Evolutionary conservation across 2,888 invertebrate genomes (phyloP).

Genomic region (Ceriagrion tenellum): DNA sequence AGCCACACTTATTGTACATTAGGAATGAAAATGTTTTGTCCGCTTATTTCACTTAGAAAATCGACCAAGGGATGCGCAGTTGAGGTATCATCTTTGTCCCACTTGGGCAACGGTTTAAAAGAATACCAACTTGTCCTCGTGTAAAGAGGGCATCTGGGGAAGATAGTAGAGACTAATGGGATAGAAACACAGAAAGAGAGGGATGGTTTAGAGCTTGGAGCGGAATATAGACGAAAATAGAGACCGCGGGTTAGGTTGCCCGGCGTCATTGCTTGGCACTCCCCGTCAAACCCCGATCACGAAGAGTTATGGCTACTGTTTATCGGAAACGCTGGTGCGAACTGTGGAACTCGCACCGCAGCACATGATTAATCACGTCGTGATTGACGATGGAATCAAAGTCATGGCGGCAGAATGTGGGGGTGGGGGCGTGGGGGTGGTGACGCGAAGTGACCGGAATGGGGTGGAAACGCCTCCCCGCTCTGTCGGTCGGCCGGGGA

Average conservation of each 20-base stretch:
- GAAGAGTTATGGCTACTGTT: slow-evolving; percentile 62
- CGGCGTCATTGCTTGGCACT: slow-evolving; percentile 61
- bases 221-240: slow-evolving; percentile 57
- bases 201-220: not conserved
- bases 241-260: slow-evolving; percentile 34
- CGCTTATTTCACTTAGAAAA: not conserved
- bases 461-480: slow-evolving; percentile 68
- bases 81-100: not conserved
- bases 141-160: not conserved
- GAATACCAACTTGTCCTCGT: not conserved
- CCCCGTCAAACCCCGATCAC: slow-evolving; percentile 54
- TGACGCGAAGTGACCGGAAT: slow-evolving; percentile 76
- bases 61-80: not conserved
- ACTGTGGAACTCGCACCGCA: slow-evolving; percentile 62
- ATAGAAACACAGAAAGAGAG: not conserved
- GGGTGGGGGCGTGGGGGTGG: slow-evolving; percentile 75
- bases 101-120: not conserved
- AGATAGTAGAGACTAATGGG: not conserved
- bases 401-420: slow-evolving; percentile 69
- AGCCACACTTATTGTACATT: too few relatives aligned
- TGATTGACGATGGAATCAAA: slow-evolving; percentile 70
- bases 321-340: slow-evolving; percentile 66
- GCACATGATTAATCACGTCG: slow-evolving; percentile 64
- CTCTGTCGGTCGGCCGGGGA: not conserved
- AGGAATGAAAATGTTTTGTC: not conserved